Evolutionary conservation across 2,113 vertebrate species (phyloP), one percentile per base, ranked within the genome.

Genomic region (Cheilinus undulatus): DNA sequence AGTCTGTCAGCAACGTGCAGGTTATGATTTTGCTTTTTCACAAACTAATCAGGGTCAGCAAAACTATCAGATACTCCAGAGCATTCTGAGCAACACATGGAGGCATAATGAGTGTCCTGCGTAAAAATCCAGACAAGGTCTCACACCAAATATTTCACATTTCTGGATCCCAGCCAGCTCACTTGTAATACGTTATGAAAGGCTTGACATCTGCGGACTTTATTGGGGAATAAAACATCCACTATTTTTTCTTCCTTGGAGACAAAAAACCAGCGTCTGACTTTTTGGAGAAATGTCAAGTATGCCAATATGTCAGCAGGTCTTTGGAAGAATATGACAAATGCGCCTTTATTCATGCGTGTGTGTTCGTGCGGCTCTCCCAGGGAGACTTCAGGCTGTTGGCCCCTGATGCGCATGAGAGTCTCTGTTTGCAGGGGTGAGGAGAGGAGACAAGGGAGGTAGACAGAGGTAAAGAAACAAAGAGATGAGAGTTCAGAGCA

Each of bases 261-360:
- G 3, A 23, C 3, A 43, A 23, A 50, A 42, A 69, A 50, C 22
- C 12, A 54, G 9, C 40, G 8, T 42, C 28, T 32, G 36, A 68
- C 43, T 61, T 64, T 58, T 28, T 32, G 19, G 48, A 22, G 23
- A 74, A 71, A 72, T 78, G 57, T 78, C 61, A 73, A 27, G 28
- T 27, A 24, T 11, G 27, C 38, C 58, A 48, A 51, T 53, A 48
- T 71, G 50, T 65, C 61, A 20, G 26, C 7, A 32, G 24, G n/a
- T 62, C 69, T 79, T 42, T 22, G 34, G 46, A 48, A 40, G 67
- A 71, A 48, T 51, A 50, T 74, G 75, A 76, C 57, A 74, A 56
- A 57, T 69, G 19, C 70, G 56, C 42, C 52, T 74, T 52, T 57
- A 10, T 76, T 46, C 34, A 19, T 62, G 52, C 17, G 54, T 13